These are phyloP conservation scores for Liodrosophila aerea DNA, from an alignment of 2,888 invertebrate genomes.

Conservation along the genomic window DNA sequence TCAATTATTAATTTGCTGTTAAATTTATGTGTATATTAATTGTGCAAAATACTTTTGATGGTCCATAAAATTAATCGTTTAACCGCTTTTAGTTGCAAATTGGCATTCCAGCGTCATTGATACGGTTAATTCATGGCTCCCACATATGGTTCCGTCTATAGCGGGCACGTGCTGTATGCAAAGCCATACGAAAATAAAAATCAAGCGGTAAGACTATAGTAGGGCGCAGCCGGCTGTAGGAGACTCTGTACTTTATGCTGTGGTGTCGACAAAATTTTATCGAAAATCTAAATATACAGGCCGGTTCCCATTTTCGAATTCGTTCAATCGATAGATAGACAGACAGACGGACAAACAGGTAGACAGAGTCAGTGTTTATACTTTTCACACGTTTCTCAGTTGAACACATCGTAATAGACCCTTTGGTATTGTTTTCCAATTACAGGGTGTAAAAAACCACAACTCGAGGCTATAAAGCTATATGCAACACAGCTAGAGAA, in stretches of 20 bases:
- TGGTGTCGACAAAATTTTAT: too few species aligned
- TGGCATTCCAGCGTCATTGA: constrained; percentile 43
- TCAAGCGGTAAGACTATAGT: too few species aligned
- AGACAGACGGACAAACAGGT: too few species aligned
- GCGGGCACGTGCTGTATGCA: constrained; percentile 26
- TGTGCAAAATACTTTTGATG: constrained; percentile 36
- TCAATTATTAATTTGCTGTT: constrained; percentile 41
- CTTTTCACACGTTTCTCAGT: too few species aligned
- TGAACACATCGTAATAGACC: too few species aligned
- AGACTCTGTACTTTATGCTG: too few species aligned
- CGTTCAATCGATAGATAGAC: too few species aligned
- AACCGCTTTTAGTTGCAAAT: constrained; percentile 42
- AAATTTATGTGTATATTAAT: constrained; percentile 33
- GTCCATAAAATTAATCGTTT: constrained; percentile 53
- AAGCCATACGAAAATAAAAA: neutral
- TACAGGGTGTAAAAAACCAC: constrained; percentile 29
- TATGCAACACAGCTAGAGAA: neutral
- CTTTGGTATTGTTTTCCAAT: too few species aligned
- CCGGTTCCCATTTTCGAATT: too few species aligned
- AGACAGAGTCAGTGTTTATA: too few species aligned
- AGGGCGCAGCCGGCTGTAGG: too few species aligned
- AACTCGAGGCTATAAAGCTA: constrained; percentile 9
- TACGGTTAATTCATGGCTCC: constrained; percentile 20
- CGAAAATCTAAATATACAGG: too few species aligned
- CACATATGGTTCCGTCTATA: constrained; percentile 7